Evolutionary conservation across 92 coral and sea anemone genomes (phyloP), one percentile per base, ranked within the genome.

Genomic region (Parazoanthus swiftii): DNA sequence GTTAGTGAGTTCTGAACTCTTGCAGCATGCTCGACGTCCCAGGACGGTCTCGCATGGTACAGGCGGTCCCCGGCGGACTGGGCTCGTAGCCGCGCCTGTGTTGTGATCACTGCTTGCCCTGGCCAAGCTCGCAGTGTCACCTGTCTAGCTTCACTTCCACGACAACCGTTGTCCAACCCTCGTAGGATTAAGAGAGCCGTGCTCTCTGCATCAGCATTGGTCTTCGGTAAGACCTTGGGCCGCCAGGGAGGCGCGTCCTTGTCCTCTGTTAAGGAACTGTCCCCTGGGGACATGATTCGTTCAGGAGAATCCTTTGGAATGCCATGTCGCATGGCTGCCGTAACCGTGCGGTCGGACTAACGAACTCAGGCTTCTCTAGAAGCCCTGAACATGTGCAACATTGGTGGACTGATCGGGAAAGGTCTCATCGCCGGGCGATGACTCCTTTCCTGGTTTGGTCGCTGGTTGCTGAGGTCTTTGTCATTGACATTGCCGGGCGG

Each of bases 251-350:
- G 70, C 70, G 70, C 70, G 70, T 23, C 70, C 70, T 63, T 63
- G 70, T 63, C 70, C 70, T 63, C 25, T 63, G 70, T 14, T 63
- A 16, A 63, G 70, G 70, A 63, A 63, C 70, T 63, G 70, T 63
- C 70, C 70, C 70, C 14, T 9, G 70, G 70, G 70, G 70, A 63
- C 70, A 63, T 63, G 70, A 63, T 63, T 63, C 70, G 70, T 63
- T 63, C 70, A 63, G 70, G 70, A 63, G 70, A 63, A 63, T 63
- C 70, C 70, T 16, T 63, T 63, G 70, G 70, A 63, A 63, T 63
- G 70, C 70, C 70, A 63, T 63, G 70, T 63, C 70, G 70, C 70
- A 63, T 63, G 70, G 70, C 70, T 63, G 70, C 70, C 70, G 70
- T 16, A 63, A 63, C 70, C 70, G 70, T 63, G 70, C 70, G 70